Percentiles rank a stretch among this genome's conserved stretches.
These are phyloP conservation scores for Coenonympha arcania DNA, from an alignment of 2,888 invertebrate species.

Conservation along the genomic window DNA sequence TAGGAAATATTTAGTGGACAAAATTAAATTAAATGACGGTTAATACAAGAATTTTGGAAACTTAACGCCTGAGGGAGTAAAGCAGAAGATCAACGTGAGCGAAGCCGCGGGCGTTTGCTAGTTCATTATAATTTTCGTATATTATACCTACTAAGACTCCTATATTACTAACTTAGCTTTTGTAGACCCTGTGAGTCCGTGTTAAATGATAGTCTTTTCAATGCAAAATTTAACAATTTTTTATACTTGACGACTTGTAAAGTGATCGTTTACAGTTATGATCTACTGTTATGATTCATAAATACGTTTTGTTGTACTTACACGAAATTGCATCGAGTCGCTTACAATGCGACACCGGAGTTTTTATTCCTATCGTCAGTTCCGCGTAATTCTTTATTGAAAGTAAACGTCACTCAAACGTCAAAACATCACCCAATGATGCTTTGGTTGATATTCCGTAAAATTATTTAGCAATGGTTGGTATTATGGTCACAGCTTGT, in stretches of 20 bases:
- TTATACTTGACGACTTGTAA: neutral
- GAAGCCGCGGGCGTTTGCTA: no score
- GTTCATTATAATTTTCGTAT: neutral
- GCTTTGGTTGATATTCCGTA: constrained; percentile 55
- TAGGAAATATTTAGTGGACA: no score
- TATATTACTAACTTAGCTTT: no score
- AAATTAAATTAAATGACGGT: no score
- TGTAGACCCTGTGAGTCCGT: no score
- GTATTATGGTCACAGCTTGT: constrained; percentile 37
- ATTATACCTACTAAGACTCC: no score
- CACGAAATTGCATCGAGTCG: constrained; percentile 11
- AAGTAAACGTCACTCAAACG: constrained; percentile 69
- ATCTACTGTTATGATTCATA: constrained; percentile 14
- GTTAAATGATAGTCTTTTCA: no score
- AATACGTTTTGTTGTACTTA: constrained; percentile 13
- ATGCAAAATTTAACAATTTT: neutral
- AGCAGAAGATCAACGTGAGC: no score
- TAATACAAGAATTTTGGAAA: no score
- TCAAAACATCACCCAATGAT: constrained; percentile 55
- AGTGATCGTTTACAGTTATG: neutral
- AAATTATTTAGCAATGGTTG: constrained; percentile 41
- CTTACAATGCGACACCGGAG: constrained; percentile 11
- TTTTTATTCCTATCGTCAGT: constrained; percentile 38
- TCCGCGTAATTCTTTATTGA: constrained; percentile 61
- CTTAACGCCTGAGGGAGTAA: no score